Evolutionary conservation across 92 coral and sea anemone species (phyloP).

Genomic region (Blastomussa wellsi): DNA sequence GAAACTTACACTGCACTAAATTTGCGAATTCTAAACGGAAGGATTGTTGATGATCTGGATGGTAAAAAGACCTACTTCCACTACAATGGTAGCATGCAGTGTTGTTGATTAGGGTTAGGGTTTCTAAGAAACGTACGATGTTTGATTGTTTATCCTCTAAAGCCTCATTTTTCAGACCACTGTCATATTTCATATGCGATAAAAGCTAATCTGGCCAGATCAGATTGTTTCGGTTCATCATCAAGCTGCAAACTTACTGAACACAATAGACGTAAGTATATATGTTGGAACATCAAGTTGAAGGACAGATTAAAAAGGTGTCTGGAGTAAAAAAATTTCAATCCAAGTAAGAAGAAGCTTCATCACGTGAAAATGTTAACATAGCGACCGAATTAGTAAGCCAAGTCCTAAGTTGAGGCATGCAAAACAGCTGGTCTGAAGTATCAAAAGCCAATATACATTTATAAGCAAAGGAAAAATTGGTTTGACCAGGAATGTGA

Average conservation of each 20-base stretch:
- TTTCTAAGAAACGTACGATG: slow-evolving; percentile 10
- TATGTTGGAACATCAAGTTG: not conserved
- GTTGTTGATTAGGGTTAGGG: slow-evolving; percentile 1
- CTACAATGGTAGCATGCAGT: slow-evolving; percentile 19
- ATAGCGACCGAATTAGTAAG: no score
- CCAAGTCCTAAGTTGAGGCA: no score
- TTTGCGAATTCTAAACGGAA: not conserved
- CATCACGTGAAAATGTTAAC: no score
- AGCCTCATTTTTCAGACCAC: no score
- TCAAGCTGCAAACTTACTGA: not conserved
- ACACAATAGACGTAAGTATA: no score
- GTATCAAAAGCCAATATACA: not conserved
- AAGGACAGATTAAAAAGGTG: no score
- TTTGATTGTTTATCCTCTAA: not conserved
- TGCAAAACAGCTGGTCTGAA: no score
- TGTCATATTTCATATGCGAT: slow-evolving; percentile 7
- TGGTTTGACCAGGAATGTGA: slow-evolving; percentile 36
- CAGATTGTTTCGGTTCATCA: not conserved
- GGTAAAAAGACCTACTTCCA: slow-evolving; percentile 15
- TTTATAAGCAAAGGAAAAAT: slow-evolving; percentile 3
- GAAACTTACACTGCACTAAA: not conserved
- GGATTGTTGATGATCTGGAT: not conserved
- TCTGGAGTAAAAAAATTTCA: no score
- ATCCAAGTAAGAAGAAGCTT: no score
- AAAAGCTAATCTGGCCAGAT: slow-evolving; percentile 18